phyloP scores from a whole-genome alignment of 2,113 vertebrate species.

The Fukomys damarensis region DNA sequence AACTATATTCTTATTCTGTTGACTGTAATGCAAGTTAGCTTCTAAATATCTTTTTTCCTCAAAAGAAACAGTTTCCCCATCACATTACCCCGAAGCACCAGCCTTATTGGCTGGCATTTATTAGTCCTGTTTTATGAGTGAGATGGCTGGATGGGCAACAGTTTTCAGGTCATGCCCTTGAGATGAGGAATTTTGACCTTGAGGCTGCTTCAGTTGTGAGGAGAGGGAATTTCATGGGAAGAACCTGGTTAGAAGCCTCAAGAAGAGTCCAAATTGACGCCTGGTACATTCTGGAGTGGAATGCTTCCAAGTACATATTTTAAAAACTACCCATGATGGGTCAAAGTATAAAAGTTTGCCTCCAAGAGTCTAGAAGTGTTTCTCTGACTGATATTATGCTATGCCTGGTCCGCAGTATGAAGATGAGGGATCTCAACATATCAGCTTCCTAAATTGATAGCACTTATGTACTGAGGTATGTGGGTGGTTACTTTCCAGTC shows the following conservation, averaged over 20 bases:
- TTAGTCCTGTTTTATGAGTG: background rate
- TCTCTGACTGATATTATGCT: background rate
- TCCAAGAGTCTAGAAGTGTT: background rate
- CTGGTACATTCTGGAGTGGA: background rate
- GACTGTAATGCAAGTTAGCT: constrained; percentile 21
- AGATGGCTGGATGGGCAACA: background rate
- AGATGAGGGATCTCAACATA: background rate
- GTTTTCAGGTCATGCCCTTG: constrained; percentile 18
- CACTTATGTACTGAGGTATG: background rate
- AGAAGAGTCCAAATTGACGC: background rate
- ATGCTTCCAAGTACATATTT: background rate
- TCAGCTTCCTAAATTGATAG: background rate
- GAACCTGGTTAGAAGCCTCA: background rate
- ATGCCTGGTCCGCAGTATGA: background rate
- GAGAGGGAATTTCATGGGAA: background rate
- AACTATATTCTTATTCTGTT: constrained; percentile 38
- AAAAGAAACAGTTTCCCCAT: background rate
- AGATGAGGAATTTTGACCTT: constrained; percentile 24
- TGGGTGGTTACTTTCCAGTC: background rate
- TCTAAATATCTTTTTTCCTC: constrained; percentile 53
- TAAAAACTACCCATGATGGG: background rate
- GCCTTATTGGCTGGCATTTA: background rate
- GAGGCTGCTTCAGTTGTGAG: background rate
- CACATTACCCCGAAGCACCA: background rate
- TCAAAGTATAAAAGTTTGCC: background rate